A percentile compares a stretch with the other conserved stretches of the same genome.
Conservation (phyloP, 2,888 invertebrate species). For the Diogma glabrata region DNA sequence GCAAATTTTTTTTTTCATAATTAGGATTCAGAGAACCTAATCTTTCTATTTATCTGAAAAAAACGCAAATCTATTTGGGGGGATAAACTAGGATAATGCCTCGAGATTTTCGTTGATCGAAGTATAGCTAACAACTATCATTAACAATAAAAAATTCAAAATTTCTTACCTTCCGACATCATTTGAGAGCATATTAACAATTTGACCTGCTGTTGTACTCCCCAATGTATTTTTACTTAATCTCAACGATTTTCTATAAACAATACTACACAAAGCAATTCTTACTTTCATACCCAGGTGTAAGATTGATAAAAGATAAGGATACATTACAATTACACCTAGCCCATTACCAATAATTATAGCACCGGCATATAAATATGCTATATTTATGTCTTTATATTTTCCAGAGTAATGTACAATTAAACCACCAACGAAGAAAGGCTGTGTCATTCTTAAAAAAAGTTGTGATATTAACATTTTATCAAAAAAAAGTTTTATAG, state of each 20-base stretch:
- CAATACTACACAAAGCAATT: constrained; percentile 53
- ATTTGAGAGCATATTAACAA: constrained; percentile 87
- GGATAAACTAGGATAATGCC: too few species aligned
- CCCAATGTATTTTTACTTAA: constrained; percentile 62
- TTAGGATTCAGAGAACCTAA: too few species aligned
- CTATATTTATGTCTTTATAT: constrained; percentile 34
- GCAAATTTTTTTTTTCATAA: too few species aligned
- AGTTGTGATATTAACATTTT: too few species aligned
- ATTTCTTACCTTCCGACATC: constrained; percentile 62
- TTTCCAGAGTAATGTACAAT: constrained; percentile 43
- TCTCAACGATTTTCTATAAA: constrained; percentile 54
- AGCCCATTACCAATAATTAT: constrained; percentile 62
- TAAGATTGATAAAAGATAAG: constrained; percentile 67
- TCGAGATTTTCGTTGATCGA: too few species aligned
- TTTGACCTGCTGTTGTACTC: constrained; percentile 61
- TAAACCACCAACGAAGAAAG: constrained; percentile 49
- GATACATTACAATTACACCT: constrained; percentile 70
- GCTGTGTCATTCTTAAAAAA: constrained; percentile 53
- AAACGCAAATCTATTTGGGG: too few species aligned
- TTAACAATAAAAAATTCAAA: too few species aligned
- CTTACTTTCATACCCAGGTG: constrained; percentile 57
- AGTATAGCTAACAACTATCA: too few species aligned
- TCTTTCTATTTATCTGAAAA: too few species aligned
- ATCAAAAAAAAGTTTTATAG: too few species aligned
- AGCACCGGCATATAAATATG: constrained; percentile 63